A percentile compares a stretch with the other conserved stretches of the same genome.
Conservation (phyloP, 2,113 vertebrate genomes). For the Varanus komodoensis region DNA sequence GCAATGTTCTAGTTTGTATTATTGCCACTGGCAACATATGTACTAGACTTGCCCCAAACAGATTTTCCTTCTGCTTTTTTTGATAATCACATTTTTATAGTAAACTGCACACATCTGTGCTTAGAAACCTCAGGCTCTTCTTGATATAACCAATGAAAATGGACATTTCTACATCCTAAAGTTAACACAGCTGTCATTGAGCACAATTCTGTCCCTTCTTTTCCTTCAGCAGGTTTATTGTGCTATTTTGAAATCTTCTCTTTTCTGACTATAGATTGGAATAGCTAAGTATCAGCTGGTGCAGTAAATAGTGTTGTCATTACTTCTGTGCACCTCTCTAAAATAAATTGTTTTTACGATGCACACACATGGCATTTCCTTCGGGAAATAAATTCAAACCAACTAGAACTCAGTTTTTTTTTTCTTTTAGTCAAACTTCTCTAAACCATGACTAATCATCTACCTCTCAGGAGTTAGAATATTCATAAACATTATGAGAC, state of each 20-base stretch:
- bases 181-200: background rate
- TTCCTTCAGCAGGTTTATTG: background rate
- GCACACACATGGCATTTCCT: background rate
- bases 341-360: background rate
- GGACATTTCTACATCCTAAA: background rate
- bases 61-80: background rate
- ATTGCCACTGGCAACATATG: background rate
- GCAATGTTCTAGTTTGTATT: background rate
- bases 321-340: background rate
- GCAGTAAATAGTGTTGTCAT: background rate
- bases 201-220: conserved; percentile 3
- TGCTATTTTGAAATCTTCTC: background rate
- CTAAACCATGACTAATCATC: background rate
- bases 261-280: background rate
- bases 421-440: background rate
- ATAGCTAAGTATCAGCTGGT: conserved; percentile 12
- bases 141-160: background rate
- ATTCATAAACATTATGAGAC: background rate
- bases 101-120: background rate
- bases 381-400: background rate
- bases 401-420: background rate
- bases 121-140: background rate
- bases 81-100: background rate
- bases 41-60: background rate
- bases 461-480: background rate